Base-by-base conservation (phyloP, 2,797 vertebrate species). In the Sarcophilus harrisii region DNA sequence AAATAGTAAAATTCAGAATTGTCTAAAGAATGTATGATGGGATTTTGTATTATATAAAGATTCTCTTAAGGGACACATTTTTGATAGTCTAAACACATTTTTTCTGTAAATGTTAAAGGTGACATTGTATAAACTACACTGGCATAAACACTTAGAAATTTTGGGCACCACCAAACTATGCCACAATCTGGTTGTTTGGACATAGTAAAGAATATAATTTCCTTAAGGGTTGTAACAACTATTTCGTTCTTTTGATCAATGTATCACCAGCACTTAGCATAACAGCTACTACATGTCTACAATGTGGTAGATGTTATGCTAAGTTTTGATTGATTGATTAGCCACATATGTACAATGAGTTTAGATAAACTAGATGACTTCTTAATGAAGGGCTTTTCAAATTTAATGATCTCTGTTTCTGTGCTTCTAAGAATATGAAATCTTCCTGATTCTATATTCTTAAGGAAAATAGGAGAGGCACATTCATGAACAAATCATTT, bases 1-100 rank as follows among this genome's bases (percentile, higher is more conserved):
- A 90, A 91, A n/a, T 57, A 62, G 3, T 12, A 59, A 58, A 90
- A 87, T 28, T 58, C 58, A 94, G 90, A 92, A 96, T 21, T 28
- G 57, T n/a, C 1, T 58, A 73, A 38, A 73, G 32, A 9, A 73
- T 16, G n/a, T n/a, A 73, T 18, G 32, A 38, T 73, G 14, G 16
- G 16, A 3, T 73, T n/a, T n/a, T 73, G 62, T 73, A n/a, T 38
- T 8, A 14, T 18, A 45, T 81, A 45, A 81, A 8, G n/a, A 81
- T 81, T 2, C 6, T 45, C 21, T 1, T 38, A 81, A 81, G n/a
- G 2, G 3, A 2, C n/a, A 45, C 18, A 45, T 8, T n/a, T 73
- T n/a, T 73, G 62, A n/a, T 45, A 81, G n/a, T 24, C n/a, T 45
- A 24, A 38, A 73, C 5, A 45, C 18, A 81, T 81, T 24, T 81